A percentile compares a stretch with the other conserved stretches of the same genome.
Evolutionary conservation across 2,797 vertebrate genomes (phyloP).

Genomic region (Sebastes jordani): DNA sequence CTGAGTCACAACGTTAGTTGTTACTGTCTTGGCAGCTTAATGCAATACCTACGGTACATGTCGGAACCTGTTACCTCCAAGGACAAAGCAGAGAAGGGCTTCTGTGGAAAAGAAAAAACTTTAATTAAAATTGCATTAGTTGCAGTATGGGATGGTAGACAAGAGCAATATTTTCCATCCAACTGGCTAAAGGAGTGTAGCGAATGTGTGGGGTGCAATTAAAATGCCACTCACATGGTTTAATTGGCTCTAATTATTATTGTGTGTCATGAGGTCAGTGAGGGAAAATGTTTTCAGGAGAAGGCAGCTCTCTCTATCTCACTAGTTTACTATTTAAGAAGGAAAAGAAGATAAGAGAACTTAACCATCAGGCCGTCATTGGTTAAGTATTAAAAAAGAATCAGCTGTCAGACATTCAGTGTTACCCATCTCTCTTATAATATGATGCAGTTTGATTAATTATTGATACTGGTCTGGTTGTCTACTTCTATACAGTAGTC

Average conservation of each 20-base stretch:
- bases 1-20: constrained; percentile 52
- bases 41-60: constrained; percentile 22
- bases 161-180: constrained; percentile 59
- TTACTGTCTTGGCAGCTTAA: constrained; percentile 31
- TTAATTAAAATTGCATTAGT: constrained; percentile 66
- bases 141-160: constrained; percentile 54
- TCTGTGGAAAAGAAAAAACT: constrained; percentile 55
- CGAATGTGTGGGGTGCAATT: constrained; percentile 54
- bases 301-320: not conserved
- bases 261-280: constrained; percentile 51
- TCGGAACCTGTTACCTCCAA: constrained; percentile 39
- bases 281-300: constrained; percentile 8
- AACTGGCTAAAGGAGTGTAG: constrained; percentile 46
- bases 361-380: not conserved
- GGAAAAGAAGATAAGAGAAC: not conserved
- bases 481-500: not conserved
- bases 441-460: not conserved
- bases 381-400: not conserved
- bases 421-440: not conserved
- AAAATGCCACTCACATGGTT: constrained; percentile 48
- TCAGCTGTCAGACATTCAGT: not conserved
- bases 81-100: constrained; percentile 27
- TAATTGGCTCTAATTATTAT: constrained; percentile 60
- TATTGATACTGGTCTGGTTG: not conserved
- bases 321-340: not conserved